Percentiles rank a stretch among this genome's conserved stretches.
Conservation (phyloP, 53 echinoderm and acorn worm species). For the Temnopleurus reevesii region DNA sequence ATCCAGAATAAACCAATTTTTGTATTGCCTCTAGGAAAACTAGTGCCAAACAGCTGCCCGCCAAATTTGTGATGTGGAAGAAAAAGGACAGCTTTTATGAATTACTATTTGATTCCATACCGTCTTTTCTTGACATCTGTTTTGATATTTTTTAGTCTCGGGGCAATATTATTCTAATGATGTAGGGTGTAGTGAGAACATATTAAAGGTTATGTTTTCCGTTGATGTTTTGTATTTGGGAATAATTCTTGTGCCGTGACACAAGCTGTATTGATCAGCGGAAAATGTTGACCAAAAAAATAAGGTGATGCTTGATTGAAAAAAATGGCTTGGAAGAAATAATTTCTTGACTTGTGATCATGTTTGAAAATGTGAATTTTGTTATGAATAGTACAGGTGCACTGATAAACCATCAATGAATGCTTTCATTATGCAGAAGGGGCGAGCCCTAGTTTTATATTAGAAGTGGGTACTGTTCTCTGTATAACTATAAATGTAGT, state of each 20-base stretch:
- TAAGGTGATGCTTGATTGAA: not conserved
- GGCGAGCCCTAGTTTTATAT: no score
- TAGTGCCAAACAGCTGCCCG: constrained; percentile 2
- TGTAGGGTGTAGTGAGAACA: not conserved
- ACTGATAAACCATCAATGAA: not conserved
- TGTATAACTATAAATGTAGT: no score
- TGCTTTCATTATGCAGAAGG: not conserved
- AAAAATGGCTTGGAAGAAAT: not conserved
- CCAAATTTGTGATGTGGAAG: not conserved
- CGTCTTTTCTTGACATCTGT: not conserved
- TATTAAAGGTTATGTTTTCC: not conserved
- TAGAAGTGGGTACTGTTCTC: no score
- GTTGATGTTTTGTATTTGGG: constrained; percentile 9
- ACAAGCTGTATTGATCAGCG: not conserved
- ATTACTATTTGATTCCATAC: constrained; percentile 13
- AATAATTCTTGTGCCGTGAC: not conserved
- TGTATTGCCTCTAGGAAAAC: not conserved
- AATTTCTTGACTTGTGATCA: not conserved
- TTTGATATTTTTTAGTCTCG: constrained; percentile 25
- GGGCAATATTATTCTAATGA: constrained; percentile 43
- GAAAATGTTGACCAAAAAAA: not conserved
- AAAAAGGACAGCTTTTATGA: not conserved
- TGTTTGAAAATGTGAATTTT: not conserved
- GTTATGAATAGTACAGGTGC: not conserved
- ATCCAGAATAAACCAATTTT: constrained; percentile 4